Percentiles rank a stretch among this genome's conserved stretches.
Evolutionary conservation across 64 coral and sea anemone species (phyloP).

Genomic region (Actinia equina): DNA sequence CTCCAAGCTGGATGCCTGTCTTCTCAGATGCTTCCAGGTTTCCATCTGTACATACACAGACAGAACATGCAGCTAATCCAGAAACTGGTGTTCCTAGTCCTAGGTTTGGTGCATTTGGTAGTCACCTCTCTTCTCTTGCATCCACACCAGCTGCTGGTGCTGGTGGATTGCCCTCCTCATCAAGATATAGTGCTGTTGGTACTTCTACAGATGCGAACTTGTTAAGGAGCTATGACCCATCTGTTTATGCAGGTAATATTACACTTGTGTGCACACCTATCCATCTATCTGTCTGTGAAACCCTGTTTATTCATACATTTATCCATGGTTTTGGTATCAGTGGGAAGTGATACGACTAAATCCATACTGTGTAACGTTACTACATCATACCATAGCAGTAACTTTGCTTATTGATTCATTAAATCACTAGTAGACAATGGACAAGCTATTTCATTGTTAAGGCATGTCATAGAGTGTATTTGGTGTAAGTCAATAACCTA

Average conservation of each 20-base stretch:
- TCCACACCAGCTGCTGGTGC: conserved; percentile 18
- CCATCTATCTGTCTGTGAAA: background rate
- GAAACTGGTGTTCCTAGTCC: conserved; percentile 63
- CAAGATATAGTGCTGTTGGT: conserved; percentile 3
- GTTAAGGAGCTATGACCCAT: conserved; percentile 22
- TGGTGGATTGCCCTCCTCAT: conserved; percentile 9
- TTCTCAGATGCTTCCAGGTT: conserved; percentile 3
- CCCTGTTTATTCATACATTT: too few relatives aligned
- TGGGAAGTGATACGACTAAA: too few relatives aligned
- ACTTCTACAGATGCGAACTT: background rate
- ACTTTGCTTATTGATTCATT: too few relatives aligned
- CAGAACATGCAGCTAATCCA: conserved; percentile 25
- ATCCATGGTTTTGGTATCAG: too few relatives aligned
- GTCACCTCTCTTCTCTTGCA: conserved; percentile 62
- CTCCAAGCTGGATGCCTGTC: conserved; percentile 33
- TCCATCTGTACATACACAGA: conserved; percentile 2
- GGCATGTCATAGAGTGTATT: background rate
- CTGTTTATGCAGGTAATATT: conserved; percentile 21
- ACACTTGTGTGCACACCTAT: background rate
- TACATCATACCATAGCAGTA: too few relatives aligned
- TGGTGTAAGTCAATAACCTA: background rate
- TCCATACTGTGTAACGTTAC: too few relatives aligned
- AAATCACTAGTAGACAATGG: too few relatives aligned
- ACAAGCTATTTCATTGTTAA: too few relatives aligned
- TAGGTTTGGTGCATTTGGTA: conserved; percentile 26